phyloP scores from a whole-genome alignment of 2,888 invertebrate genomes.

The Hypomecis atomaria region DNA sequence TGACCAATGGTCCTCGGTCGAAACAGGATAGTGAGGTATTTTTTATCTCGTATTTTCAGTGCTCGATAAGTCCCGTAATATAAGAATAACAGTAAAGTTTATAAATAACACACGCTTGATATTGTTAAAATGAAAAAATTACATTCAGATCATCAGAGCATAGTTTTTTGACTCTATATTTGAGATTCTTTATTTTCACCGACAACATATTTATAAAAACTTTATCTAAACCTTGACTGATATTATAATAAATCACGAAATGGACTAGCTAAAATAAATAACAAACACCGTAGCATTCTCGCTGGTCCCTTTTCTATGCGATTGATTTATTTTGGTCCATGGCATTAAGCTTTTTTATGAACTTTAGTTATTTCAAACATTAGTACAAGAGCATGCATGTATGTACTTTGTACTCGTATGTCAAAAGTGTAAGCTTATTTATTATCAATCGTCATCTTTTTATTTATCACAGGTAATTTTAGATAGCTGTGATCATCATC shows the following conservation, averaged over 20 bases:
- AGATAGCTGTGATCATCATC: no score
- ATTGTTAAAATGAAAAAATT: background rate
- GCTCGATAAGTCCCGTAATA: no score
- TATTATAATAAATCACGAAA: constrained; percentile 17
- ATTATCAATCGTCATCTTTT: no score
- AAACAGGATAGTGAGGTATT: no score
- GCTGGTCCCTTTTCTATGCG: constrained; percentile 5
- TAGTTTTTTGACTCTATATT: constrained; percentile 10
- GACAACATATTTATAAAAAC: constrained; percentile 7
- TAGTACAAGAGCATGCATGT: background rate
- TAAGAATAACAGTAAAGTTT: no score
- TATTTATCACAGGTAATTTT: no score
- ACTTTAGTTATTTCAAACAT: background rate
- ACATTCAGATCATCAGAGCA: constrained; percentile 1
- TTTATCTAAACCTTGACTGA: background rate
- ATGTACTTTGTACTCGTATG: no score
- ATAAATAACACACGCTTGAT: no score
- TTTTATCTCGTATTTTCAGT: no score
- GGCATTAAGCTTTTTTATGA: background rate
- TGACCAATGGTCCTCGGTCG: no score
- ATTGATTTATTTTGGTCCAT: constrained; percentile 15
- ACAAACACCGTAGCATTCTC: constrained; percentile 33
- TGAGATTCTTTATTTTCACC: constrained; percentile 5
- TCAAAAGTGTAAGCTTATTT: no score
- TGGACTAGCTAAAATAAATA: constrained; percentile 43